Evolutionary conservation across 2,888 invertebrate species (phyloP).

Genomic region (Ellobium chinense): DNA sequence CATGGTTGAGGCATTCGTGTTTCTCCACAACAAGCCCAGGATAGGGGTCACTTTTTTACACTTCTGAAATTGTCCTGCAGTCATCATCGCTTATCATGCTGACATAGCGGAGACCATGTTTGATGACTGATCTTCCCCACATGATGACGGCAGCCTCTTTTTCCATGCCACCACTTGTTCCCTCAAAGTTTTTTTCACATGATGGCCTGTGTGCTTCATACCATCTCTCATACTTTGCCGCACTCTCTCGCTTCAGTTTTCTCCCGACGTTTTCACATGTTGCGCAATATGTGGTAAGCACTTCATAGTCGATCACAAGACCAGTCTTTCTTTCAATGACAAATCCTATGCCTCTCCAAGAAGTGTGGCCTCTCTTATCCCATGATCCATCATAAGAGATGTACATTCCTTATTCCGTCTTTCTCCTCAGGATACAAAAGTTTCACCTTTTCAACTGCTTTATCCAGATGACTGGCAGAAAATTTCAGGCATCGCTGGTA

Average conservation of each 20-base stretch:
- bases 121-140: slow-evolving; percentile 11
- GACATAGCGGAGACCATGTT: slow-evolving; percentile 5
- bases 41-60: slow-evolving; percentile 19
- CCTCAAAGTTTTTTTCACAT: neutral
- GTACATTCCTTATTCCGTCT: neutral
- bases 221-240: slow-evolving; percentile 7
- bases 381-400: slow-evolving; percentile 29
- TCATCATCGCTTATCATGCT: slow-evolving; percentile 34
- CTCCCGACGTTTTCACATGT: slow-evolving; percentile 9
- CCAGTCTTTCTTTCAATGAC: slow-evolving; percentile 28
- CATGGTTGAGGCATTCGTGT: slow-evolving; percentile 28
- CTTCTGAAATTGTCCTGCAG: slow-evolving; percentile 6
- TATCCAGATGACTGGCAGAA: neutral
- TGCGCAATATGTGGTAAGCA: slow-evolving; percentile 15
- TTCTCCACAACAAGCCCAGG: neutral
- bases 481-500: neutral
- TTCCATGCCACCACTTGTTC: slow-evolving; percentile 22
- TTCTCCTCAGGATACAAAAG: neutral
- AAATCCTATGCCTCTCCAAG: slow-evolving; percentile 8
- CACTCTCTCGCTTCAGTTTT: slow-evolving; percentile 2
- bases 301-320: neutral
- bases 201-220: neutral
- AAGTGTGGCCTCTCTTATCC: slow-evolving; percentile 36
- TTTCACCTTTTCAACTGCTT: slow-evolving; percentile 10
- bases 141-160: slow-evolving; percentile 3